These are phyloP conservation scores for Conus canariensis DNA, from an alignment of 2,888 invertebrate species.

Conservation along the genomic window DNA sequence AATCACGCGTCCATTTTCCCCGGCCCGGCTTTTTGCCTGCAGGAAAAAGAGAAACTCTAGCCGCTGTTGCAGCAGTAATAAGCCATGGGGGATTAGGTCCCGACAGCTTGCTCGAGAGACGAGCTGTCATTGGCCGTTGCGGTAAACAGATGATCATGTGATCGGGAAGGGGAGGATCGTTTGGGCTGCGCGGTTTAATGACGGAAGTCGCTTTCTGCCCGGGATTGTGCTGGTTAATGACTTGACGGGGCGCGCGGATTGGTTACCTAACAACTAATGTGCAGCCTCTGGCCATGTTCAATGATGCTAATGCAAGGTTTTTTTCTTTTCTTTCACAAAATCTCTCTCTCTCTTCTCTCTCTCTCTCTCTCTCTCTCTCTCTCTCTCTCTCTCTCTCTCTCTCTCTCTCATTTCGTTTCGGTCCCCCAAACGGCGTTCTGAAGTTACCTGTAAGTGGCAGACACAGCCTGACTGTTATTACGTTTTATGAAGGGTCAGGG, in stretches of 20 bases:
- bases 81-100: constrained; percentile 27
- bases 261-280: constrained; percentile 14
- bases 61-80: constrained; percentile 29
- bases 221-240: background rate
- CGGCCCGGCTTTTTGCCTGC: constrained; percentile 8
- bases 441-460: background rate
- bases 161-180: background rate
- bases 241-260: background rate
- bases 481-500: background rate
- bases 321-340: background rate
- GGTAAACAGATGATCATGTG: constrained; percentile 15
- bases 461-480: background rate
- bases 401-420: too few species aligned
- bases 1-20: constrained; percentile 35
- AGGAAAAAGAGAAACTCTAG: constrained; percentile 20
- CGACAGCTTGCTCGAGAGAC: constrained; percentile 2
- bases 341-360: too few species aligned
- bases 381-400: too few species aligned
- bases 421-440: background rate
- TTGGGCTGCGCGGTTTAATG: background rate
- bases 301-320: background rate
- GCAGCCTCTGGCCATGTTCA: background rate
- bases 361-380: too few species aligned
- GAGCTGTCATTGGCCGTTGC: constrained; percentile 17
- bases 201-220: constrained; percentile 8